phyloP scores from a whole-genome alignment of 2,113 vertebrate species.

The Ascaphus truei region DNA sequence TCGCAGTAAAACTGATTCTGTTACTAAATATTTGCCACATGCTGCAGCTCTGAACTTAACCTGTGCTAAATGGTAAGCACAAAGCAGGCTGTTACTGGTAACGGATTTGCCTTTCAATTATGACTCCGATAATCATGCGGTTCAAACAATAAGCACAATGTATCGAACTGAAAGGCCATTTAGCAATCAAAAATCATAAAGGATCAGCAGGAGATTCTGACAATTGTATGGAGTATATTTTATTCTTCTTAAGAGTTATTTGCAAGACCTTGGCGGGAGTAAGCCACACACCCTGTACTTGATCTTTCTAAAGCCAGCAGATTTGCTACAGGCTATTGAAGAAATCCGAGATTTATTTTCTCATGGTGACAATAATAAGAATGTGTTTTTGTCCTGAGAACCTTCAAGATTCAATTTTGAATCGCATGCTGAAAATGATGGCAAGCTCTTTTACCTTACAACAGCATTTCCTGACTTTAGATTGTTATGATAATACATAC shows the following conservation, averaged over 20 bases:
- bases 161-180: not conserved
- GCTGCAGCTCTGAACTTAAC: not conserved
- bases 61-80: not conserved
- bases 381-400: conserved; percentile 18
- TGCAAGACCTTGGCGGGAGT: not conserved
- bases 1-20: no score
- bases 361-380: conserved; percentile 32
- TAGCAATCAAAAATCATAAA: not conserved
- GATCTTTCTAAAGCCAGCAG: conserved; percentile 27
- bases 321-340: conserved; percentile 34
- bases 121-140: not conserved
- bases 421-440: not conserved
- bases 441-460: no score
- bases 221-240: not conserved
- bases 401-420: conserved; percentile 30
- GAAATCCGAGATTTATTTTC: conserved; percentile 27
- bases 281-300: not conserved
- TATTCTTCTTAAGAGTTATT: conserved; percentile 8
- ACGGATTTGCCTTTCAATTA: not conserved
- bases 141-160: not conserved
- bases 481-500: no score
- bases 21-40: no score
- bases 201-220: not conserved
- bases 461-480: no score
- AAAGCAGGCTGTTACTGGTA: no score